Evolutionary conservation across 1,140 invertebrate genomes (phyloP), one percentile per base, ranked within the genome.

Genomic region (Linepithema humile): DNA sequence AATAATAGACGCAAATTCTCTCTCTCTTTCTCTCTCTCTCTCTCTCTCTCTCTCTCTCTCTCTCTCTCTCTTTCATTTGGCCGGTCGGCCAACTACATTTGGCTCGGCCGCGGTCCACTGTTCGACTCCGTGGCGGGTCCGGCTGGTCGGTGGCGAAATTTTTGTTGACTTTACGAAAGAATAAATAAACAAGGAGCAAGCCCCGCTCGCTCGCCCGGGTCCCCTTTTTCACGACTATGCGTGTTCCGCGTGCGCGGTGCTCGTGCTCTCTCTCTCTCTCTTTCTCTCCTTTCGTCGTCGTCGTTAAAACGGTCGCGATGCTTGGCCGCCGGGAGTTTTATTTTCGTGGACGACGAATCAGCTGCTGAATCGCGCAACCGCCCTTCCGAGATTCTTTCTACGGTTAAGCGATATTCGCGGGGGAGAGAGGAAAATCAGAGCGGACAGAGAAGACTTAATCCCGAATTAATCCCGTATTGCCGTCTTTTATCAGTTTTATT

Each of bases 1-100:
- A 93, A 93, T 93, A 93, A 93, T 93, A 93, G 92, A 92, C 89
- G 88, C 92, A 92, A 93, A 93, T 90, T 93, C 91, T 93, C n/a
- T n/a, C n/a, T n/a, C n/a, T n/a, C n/a, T n/a, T n/a, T n/a, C n/a
- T n/a, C n/a, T n/a, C n/a, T n/a, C n/a, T n/a, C n/a, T n/a, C n/a
- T n/a, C n/a, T n/a, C n/a, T n/a, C n/a, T n/a, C n/a, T n/a, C n/a
- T n/a, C n/a, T n/a, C n/a, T n/a, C n/a, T n/a, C n/a, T n/a, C n/a
- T n/a, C n/a, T n/a, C n/a, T n/a, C n/a, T n/a, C n/a, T n/a, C n/a
- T n/a, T n/a, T n/a, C 91, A 93, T 93, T 93, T 93, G 92, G 92
- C 90, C 73, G 87, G 82, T 86, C 88, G 89, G 92, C 92, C 92
- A 93, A 93, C 92, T 92, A 92, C 91, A 92, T 92, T 92, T 93